Percentiles rank a stretch among this genome's conserved stretches.
These are phyloP conservation scores for Poecilia velifera DNA, from an alignment of 2,797 vertebrate species.

Conservation along the genomic window DNA sequence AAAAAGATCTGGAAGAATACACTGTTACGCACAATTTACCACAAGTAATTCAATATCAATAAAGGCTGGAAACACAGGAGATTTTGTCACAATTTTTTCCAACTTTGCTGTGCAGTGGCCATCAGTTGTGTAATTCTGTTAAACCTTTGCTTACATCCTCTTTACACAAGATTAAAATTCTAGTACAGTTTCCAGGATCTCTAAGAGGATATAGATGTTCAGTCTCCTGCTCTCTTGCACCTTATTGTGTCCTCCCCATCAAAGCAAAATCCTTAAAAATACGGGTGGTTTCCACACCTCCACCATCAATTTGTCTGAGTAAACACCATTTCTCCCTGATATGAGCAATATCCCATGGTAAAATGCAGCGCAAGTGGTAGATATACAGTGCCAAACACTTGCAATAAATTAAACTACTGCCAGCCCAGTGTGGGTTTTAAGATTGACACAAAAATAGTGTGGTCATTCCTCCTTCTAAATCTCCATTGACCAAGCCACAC, in stretches of 20 bases:
- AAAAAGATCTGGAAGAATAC: constrained; percentile 5
- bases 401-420: neutral
- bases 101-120: neutral
- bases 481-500: neutral
- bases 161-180: neutral
- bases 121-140: neutral
- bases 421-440: neutral
- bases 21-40: constrained; percentile 6
- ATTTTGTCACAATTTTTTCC: constrained; percentile 12
- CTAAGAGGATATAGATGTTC: neutral
- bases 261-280: neutral
- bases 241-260: neutral
- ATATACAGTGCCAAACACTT: neutral
- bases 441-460: neutral
- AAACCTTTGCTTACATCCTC: neutral
- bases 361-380: neutral
- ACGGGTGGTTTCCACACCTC: neutral
- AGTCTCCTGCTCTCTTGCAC: neutral
- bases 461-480: neutral
- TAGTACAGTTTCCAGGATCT: neutral
- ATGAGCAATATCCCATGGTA: neutral
- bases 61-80: neutral
- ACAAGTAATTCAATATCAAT: constrained; percentile 6
- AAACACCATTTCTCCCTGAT: neutral
- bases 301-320: neutral